Evolutionary conservation across 2,113 vertebrate species (phyloP).

Genomic region (Rana temporaria): DNA sequence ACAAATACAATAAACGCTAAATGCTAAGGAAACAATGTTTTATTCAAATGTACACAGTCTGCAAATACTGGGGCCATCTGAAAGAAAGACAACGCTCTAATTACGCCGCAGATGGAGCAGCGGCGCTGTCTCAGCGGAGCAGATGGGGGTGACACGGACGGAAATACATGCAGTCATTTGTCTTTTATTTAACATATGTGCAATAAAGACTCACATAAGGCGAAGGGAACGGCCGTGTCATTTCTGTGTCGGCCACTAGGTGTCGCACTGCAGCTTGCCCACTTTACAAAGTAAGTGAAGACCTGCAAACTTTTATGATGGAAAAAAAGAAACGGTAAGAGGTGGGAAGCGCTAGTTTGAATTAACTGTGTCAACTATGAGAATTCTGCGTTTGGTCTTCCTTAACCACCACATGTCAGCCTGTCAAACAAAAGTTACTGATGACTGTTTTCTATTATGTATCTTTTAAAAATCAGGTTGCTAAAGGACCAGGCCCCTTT

Average conservation of each 20-base stretch:
- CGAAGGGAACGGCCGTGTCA: not conserved
- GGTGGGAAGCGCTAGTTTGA: no score
- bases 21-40: not conserved
- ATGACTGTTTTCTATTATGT: no score
- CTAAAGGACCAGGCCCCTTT: no score
- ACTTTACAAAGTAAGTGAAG: no score
- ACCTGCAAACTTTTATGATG: no score
- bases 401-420: no score
- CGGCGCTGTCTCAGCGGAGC: not conserved
- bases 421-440: no score
- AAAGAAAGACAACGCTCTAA: not conserved
- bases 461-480: no score
- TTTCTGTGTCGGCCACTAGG: conserved; percentile 6
- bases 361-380: no score
- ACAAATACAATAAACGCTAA: conserved; percentile 9
- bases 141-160: not conserved
- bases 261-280: conserved; percentile 12
- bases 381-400: no score
- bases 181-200: not conserved
- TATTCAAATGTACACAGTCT: conserved; percentile 17
- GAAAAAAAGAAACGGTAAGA: no score
- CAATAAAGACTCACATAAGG: not conserved
- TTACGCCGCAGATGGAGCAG: conserved; percentile 10
- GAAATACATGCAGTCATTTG: not conserved
- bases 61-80: conserved; percentile 3